Base-by-base conservation (phyloP, 2,888 invertebrate species). In the Pachycephus smyrnensis region DNA sequence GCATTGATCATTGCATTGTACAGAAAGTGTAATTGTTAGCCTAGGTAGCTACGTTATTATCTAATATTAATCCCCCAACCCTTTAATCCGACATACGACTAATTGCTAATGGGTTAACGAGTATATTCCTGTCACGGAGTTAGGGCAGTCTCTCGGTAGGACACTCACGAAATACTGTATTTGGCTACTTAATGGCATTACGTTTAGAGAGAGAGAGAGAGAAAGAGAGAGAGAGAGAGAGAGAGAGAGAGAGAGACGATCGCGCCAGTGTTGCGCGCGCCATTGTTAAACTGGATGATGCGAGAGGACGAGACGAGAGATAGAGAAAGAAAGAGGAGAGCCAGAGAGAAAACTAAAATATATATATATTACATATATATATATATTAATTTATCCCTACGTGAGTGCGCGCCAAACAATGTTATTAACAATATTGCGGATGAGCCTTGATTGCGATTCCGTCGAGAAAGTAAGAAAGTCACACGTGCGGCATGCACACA, bases 1-100 rank as follows among this genome's bases (percentile, higher is more conserved):
- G 40, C 40, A 15, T 40, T 15, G 40, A 40, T 40, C 86, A 88
- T 89, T 87, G 88, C 88, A 89, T 89, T 90, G 90, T 91, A 91
- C 90, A 90, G 90, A 90, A 90, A 89, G 87, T 87, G 87, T 90
- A 89, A 90, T 88, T 88, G 89, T 90, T 90, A 90, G 90, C 84
- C 83, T 89, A 90, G 88, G 80, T 90, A 90, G 89, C 86, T 86
- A 88, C 85, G 85, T 89, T 89, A 88, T 83, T 84, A 88, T 89
- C 87, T 88, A 82, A 75, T 83, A 87, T 82, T 40, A 40, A 40
- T 40, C 15, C 40, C 40, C 40, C 15, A 15, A 15, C 4, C 40
- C 40, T 40, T 82, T 84, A 82, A 86, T 85, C 82, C 81, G 79
- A 79, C 83, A 80, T 81, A 73, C 12, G 35, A 31, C 32, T 35